Base-by-base conservation (phyloP, 2,113 vertebrate genomes). In the Dendropsophus ebraccatus region DNA sequence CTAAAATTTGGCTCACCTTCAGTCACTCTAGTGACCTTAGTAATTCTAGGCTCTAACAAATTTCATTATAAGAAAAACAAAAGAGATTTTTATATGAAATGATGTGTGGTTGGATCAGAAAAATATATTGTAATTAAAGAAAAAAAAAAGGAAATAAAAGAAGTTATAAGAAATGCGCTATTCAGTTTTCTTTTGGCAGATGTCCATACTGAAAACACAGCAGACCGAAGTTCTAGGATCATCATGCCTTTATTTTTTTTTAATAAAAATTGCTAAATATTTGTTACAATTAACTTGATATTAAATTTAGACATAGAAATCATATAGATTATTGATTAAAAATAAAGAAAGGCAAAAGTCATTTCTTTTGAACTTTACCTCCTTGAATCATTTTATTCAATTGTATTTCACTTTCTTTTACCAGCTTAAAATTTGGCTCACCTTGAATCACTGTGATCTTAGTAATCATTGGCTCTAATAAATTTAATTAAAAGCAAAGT, bases 401-500 rank as follows among this genome's bases (percentile, higher is more conserved):
- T 70, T 37, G 30, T 13, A 90, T 93, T 82, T 95, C 93, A 49
- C 94, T 94, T 92, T 94, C 93, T 84, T 90, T 92, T 88, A 93
- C 87, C 91, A 94, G 75, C 52, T 58, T 70, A 79, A 80, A 86
- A 14, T 94, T 92, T 58, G 96, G 92, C 6, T 95, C 87, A 45
- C 92, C 93, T 91, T 96, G 92, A 84, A 95, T 91, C 81, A 96
- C 88, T 82, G 94, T 95, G 52, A 95, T 62, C 70, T 94, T 94
- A 87, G 93, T 93, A 87, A 94, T 49, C 56, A 90, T 89, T 70
- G 93, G 94, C 82, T 94, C 87, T 95, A 90, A 88, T 90, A 89
- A 91, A 0, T 87, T 85, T 87, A 79, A 52, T 85, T 76, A 50
- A 76, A 84, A 84, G 35, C 0, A n/a, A 58, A 58, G 21, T 81